phyloP scores from a whole-genome alignment of 2,888 invertebrate genomes.

The Thysanoteuthis rhombus region DNA sequence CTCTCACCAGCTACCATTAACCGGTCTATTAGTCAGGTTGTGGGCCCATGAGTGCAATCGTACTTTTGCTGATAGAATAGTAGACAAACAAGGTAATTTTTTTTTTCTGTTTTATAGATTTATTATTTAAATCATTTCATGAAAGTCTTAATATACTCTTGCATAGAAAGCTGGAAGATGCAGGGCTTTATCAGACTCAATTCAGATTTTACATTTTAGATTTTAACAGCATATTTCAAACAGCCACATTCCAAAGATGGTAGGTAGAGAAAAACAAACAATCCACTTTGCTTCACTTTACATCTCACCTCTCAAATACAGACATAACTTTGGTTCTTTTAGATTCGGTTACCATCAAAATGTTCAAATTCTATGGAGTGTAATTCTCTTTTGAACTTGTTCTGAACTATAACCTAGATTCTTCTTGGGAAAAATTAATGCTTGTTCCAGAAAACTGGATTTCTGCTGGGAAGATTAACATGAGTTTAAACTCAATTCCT shows the following conservation, averaged over 20 bases:
- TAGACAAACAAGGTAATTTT: constrained; percentile 55
- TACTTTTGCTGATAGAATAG: constrained; percentile 62
- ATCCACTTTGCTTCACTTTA: not conserved
- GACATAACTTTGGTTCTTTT: not conserved
- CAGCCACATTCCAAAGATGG: too few relatives aligned
- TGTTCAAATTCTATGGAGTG: not conserved
- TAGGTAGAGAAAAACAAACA: not conserved
- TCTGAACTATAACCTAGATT: too few relatives aligned
- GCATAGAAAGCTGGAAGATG: too few relatives aligned
- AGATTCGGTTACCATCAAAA: not conserved
- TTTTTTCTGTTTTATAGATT: not conserved
- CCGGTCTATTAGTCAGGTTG: constrained; percentile 50
- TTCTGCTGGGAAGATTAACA: too few relatives aligned
- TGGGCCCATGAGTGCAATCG: constrained; percentile 65
- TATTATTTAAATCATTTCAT: not conserved
- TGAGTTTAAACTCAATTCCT: too few relatives aligned
- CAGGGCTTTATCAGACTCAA: too few relatives aligned
- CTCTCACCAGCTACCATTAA: not conserved
- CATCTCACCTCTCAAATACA: not conserved
- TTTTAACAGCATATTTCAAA: too few relatives aligned
- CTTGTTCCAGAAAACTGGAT: too few relatives aligned
- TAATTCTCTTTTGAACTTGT: too few relatives aligned
- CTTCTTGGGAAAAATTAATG: too few relatives aligned
- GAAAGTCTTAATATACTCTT: too few relatives aligned
- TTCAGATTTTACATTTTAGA: too few relatives aligned